These are phyloP conservation scores for Hypena proboscidalis DNA, from an alignment of 2,888 invertebrate genomes.

Conservation along the genomic window DNA sequence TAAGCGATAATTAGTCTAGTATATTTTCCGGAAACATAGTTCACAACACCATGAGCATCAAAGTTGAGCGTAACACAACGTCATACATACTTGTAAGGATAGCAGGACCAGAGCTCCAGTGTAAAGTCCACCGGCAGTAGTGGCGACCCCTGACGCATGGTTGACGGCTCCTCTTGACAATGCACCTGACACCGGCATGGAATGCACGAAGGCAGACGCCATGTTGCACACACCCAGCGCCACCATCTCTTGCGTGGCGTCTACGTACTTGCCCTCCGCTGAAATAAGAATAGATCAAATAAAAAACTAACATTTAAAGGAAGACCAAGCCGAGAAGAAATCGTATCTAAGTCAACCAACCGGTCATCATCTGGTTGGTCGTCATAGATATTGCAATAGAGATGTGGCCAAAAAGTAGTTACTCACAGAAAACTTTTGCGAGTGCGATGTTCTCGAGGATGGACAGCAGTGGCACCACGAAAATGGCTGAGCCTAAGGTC, in stretches of 20 bases:
- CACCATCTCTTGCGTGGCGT: slow-evolving; percentile 96
- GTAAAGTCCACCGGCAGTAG: slow-evolving; percentile 94
- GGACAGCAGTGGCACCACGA: slow-evolving; percentile 95
- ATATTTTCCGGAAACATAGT: too few species aligned
- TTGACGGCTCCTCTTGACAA: slow-evolving; percentile 96
- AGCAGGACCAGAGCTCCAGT: slow-evolving; percentile 87
- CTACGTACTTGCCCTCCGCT: slow-evolving; percentile 92
- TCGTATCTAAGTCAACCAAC: too few species aligned
- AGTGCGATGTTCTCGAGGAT: slow-evolving; percentile 97
- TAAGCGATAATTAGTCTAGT: too few species aligned
- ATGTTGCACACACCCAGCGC: slow-evolving; percentile 95
- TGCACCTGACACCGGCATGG: slow-evolving; percentile 96
- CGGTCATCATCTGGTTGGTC: too few species aligned
- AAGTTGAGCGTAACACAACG: too few species aligned
- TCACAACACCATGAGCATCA: too few species aligned
- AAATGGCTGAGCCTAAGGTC: slow-evolving; percentile 93
- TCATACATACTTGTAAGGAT: slow-evolving; percentile 70
- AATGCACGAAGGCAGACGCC: slow-evolving; percentile 93
- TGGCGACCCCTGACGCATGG: slow-evolving; percentile 96
- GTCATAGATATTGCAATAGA: too few species aligned
- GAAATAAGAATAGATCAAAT: too few species aligned
- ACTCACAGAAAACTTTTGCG: slow-evolving; percentile 93
- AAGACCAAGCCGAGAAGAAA: too few species aligned
- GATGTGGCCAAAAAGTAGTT: too few species aligned
- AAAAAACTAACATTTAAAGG: too few species aligned